A percentile compares a stretch with the other conserved stretches of the same genome.
Evolutionary conservation across 1,140 invertebrate species (phyloP).

Genomic region (Pachypeltis micranthus): DNA sequence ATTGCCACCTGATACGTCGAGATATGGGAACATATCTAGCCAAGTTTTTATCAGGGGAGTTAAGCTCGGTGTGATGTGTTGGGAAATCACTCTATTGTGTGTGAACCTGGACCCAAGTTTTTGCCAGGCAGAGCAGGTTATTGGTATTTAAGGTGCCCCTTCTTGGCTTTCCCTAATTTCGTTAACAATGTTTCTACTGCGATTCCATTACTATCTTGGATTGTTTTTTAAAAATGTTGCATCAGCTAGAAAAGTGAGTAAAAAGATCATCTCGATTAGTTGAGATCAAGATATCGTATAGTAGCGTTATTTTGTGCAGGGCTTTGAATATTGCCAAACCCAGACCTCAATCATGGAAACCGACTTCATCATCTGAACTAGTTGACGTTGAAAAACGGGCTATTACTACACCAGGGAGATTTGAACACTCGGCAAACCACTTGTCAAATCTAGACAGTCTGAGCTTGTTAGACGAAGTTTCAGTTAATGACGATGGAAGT

Average conservation of each 20-base stretch:
- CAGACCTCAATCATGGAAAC: slow-evolving; percentile 24
- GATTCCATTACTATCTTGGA: neutral
- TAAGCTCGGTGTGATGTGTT: too few species aligned
- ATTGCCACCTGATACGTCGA: too few species aligned
- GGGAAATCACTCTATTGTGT: too few species aligned
- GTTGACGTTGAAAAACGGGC: slow-evolving; percentile 19
- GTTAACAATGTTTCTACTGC: neutral
- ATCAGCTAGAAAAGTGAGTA: too few species aligned
- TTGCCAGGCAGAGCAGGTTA: neutral
- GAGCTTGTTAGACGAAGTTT: neutral
- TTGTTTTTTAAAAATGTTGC: neutral
- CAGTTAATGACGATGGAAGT: neutral
- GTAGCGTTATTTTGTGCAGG: neutral
- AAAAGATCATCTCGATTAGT: too few species aligned
- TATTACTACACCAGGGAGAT: slow-evolving; percentile 24
- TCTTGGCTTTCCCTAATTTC: neutral
- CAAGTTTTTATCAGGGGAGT: too few species aligned
- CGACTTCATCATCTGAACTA: neutral
- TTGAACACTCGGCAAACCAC: slow-evolving; percentile 4
- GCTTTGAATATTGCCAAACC: slow-evolving; percentile 14
- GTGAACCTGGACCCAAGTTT: too few species aligned
- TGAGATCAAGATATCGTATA: too few species aligned
- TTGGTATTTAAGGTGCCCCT: neutral
- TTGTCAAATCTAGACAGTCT: neutral
- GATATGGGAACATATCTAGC: too few species aligned